A percentile compares a stretch with the other conserved stretches of the same genome.
These are phyloP conservation scores for Lamprotornis superbus DNA, from an alignment of 2,113 vertebrate species.

Conservation along the genomic window DNA sequence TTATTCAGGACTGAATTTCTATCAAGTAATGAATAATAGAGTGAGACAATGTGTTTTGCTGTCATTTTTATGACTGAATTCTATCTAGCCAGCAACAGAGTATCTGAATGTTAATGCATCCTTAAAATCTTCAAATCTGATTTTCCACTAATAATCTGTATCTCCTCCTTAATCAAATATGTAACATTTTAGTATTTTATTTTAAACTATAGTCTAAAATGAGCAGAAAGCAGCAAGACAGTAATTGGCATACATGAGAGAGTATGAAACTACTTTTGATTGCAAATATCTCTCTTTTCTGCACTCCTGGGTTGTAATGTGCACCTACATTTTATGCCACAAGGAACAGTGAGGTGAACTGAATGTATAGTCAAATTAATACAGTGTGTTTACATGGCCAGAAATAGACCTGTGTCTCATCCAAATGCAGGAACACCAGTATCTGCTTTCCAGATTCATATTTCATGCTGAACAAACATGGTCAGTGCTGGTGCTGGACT, in stretches of 20 bases:
- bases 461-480: neutral
- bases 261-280: neutral
- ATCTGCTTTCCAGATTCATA: neutral
- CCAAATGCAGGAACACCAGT: neutral
- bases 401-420: neutral
- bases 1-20: neutral
- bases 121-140: neutral
- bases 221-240: neutral
- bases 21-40: neutral
- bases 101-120: neutral
- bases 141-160: neutral
- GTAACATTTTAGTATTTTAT: neutral
- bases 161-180: constrained; percentile 17
- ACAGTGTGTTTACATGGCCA: neutral
- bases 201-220: neutral
- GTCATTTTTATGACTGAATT: constrained; percentile 2
- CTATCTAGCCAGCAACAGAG: neutral
- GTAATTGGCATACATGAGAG: neutral
- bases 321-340: neutral
- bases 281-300: neutral
- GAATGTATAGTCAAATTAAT: neutral
- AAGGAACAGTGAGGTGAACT: neutral
- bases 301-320: neutral
- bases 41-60: neutral
- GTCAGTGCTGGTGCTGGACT: neutral